Percentiles rank a stretch among this genome's conserved stretches.
These are phyloP conservation scores for Noctua fimbriata DNA, from an alignment of 2,888 invertebrate genomes.

Conservation along the genomic window DNA sequence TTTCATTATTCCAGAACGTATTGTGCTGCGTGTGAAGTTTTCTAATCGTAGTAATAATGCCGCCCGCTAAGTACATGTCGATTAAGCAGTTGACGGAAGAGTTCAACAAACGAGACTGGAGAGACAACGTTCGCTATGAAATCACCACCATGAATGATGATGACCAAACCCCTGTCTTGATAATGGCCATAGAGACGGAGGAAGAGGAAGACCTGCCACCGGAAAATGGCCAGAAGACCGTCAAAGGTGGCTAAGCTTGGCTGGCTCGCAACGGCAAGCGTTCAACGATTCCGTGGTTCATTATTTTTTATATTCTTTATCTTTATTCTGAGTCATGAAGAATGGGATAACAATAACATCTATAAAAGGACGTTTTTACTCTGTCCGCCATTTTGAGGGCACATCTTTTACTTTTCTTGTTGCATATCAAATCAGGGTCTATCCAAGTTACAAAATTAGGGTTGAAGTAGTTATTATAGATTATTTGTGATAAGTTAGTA, in stretches of 20 bases:
- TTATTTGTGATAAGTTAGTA: not conserved
- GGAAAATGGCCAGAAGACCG: not conserved
- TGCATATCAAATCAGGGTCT: conserved; percentile 15
- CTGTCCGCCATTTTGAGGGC: not conserved
- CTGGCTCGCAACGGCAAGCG: not conserved
- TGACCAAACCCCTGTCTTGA: not conserved
- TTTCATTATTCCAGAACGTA: not conserved
- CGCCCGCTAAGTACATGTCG: not conserved
- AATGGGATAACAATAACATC: conserved; percentile 6
- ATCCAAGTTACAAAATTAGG: not conserved
- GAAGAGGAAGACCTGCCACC: not conserved
- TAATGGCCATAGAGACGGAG: not conserved
- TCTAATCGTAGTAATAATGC: not conserved
- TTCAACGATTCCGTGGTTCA: not conserved
- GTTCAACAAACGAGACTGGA: not conserved
- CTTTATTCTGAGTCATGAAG: not conserved
- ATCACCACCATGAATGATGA: not conserved
- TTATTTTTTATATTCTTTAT: not conserved
- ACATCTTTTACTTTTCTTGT: not conserved
- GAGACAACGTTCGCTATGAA: not conserved
- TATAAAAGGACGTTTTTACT: not conserved
- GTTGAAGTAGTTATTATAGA: not conserved
- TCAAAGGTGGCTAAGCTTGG: not conserved
- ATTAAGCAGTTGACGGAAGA: not conserved
- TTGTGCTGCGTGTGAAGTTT: not conserved